Percentiles rank a stretch among this genome's conserved stretches.
Conservation (phyloP, 1,140 invertebrate genomes). For the Polypedilum pembai region DNA sequence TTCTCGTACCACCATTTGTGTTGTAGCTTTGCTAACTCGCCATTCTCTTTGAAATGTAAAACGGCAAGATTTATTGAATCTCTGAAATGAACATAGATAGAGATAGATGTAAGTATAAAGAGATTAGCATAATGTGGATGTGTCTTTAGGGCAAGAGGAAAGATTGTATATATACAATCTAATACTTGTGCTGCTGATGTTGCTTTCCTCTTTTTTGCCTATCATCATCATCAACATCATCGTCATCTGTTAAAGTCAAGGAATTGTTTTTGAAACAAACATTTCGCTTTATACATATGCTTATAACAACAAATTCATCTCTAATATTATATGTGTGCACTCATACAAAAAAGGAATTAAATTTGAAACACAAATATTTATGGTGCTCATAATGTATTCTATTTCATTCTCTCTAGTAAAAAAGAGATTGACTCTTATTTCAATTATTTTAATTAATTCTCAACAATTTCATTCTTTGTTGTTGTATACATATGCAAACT, state of each 20-base stretch:
- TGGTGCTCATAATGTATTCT: constrained; percentile 26
- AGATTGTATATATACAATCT: too few relatives aligned
- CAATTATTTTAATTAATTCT: constrained; percentile 4
- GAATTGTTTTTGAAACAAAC: constrained; percentile 13
- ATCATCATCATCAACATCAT: not conserved
- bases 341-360: not conserved
- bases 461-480: too few relatives aligned
- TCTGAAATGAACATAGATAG: constrained; percentile 47
- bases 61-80: constrained; percentile 88
- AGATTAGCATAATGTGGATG: not conserved
- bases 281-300: not conserved
- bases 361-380: not conserved
- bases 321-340: not conserved
- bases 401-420: not conserved
- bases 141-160: not conserved
- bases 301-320: not conserved
- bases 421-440: not conserved
- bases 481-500: too few relatives aligned
- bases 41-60: constrained; percentile 84
- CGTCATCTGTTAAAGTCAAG: not conserved
- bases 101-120: constrained; percentile 29
- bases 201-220: not conserved
- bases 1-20: constrained; percentile 92
- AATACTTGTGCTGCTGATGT: too few relatives aligned
- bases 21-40: constrained; percentile 80